Evolutionary conservation across 2,113 vertebrate species (phyloP), one percentile per base, ranked within the genome.

Genomic region (Anoplopoma fimbria): DNA sequence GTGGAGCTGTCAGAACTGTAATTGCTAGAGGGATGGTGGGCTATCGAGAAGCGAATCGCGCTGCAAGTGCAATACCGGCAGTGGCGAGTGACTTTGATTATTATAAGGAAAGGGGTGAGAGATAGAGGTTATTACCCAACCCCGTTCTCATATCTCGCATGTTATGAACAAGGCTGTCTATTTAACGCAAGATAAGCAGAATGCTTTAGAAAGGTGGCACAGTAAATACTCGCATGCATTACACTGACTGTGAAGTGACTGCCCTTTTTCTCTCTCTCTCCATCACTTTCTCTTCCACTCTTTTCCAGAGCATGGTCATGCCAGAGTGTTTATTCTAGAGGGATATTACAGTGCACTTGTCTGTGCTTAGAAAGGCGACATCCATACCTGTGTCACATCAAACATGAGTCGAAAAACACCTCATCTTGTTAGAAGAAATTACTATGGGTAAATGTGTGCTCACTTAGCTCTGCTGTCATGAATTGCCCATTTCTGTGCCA

Each of bases 1-100:
- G 92, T 91, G 89, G 83, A 90, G 89, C 93, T 95, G 95, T 95
- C 94, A 95, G 93, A 91, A 89, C 91, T 91, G 90, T 95, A 95
- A 95, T 95, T 95, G 95, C 94, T 90, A 86, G 88, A 93, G 93
- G 94, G 93, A 93, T 90, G 87, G 94, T 89, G 90, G 90, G 91
- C 93, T 93, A 94, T 94, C 91, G 82, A 92, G 92, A 94, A 83
- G 91, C 78, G 83, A 91, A 95, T 95, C 92, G 80, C 72, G 55
- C 85, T 55, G 88, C 88, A 82, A 89, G 88, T 87, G 90, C 89
- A 88, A 90, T 85, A 77, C 75, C 65, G 85, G 87, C 88, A 53
- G 81, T 71, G 67, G 88, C 81, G 76, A 91, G 88, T 85, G 91
- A 91, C 91, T 95, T 92, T 95, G 94, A 96, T 94, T 93, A 94